phyloP scores from a whole-genome alignment of 2,888 invertebrate genomes.

The Caenorhabditis sp. region DNA sequence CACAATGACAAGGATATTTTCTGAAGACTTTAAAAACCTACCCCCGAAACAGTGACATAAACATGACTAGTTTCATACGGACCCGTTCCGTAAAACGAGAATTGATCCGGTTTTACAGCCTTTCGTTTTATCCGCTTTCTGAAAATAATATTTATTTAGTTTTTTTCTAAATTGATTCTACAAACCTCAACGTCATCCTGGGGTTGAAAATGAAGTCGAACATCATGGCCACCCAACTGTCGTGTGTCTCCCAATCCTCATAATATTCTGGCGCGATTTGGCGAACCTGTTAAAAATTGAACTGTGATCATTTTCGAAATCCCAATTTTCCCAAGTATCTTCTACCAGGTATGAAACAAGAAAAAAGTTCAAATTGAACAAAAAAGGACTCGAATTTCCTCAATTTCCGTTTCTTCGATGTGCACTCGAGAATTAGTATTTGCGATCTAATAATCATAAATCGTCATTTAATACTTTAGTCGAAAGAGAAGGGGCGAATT shows the following conservation, averaged over 20 bases:
- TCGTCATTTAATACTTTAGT: not conserved
- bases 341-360: no score
- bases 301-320: not conserved
- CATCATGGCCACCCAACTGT: conserved; percentile 88
- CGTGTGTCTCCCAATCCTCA: conserved; percentile 88
- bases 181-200: conserved; percentile 89
- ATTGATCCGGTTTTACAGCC: conserved; percentile 59
- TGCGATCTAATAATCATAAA: not conserved
- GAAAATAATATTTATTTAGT: conserved; percentile 4
- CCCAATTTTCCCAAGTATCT: no score
- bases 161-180: conserved; percentile 76
- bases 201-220: conserved; percentile 95
- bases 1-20: no score
- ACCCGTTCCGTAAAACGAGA: conserved; percentile 67
- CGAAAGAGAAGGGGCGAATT: not conserved
- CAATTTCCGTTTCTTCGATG: not conserved
- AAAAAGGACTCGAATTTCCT: no score
- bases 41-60: conserved; percentile 54
- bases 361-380: no score
- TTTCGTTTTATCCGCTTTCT: conserved; percentile 66
- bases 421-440: not conserved
- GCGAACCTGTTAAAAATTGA: conserved; percentile 79
- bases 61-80: conserved; percentile 61
- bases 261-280: conserved; percentile 94
- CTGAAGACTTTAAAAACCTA: conserved; percentile 9